Base-by-base conservation (phyloP, 2,888 invertebrate genomes). In the Mythimna impura region DNA sequence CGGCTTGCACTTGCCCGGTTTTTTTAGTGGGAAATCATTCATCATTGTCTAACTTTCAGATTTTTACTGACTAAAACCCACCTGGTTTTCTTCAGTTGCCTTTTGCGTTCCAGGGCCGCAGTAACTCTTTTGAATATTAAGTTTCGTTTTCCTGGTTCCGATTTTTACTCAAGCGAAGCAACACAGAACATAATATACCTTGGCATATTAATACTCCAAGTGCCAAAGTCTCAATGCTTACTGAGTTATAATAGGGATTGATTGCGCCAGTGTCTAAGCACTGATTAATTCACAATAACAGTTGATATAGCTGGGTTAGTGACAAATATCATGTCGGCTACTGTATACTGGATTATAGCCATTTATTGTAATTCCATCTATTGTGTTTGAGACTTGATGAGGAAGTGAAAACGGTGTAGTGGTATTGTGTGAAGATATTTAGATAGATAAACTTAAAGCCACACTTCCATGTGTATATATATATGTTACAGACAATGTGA, bases 251-350 rank as follows among this genome's bases (percentile, higher is more conserved):
- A 70, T 73, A 79, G 34, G 58, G 62, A 76, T 80, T 78, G 82
- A 82, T 85, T 78, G 52, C 60, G 57, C 36, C 54, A 69, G 63
- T 63, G 50, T 70, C 50, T 81, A 20, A 71, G 60, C 61, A 36
- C 50, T 73, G 75, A 82, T 85, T 76, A 74, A 73, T 76, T 76
- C 62, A 73, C 78, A 72, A 78, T 76, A 76, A 57, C 57, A 47
- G 55, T 72, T 71, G 73, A 75, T 84, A 64, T 80, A 62, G 60
- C 17, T 55, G 25, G 14, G 34, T 60, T 80, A 64, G 52, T 55
- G 43, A 76, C 73, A 73, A 83, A 52, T 80, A 68, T 64, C 71
- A 40, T 65, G 36, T 66, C 54, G 52, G 47, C 36, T 63, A 71
- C 66, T 80, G 50, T 63, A 43, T 65, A 83, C 66, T 74, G 55